Evolutionary conservation across 2,797 vertebrate species (phyloP).

Genomic region (Mormyrops attenuatus): DNA sequence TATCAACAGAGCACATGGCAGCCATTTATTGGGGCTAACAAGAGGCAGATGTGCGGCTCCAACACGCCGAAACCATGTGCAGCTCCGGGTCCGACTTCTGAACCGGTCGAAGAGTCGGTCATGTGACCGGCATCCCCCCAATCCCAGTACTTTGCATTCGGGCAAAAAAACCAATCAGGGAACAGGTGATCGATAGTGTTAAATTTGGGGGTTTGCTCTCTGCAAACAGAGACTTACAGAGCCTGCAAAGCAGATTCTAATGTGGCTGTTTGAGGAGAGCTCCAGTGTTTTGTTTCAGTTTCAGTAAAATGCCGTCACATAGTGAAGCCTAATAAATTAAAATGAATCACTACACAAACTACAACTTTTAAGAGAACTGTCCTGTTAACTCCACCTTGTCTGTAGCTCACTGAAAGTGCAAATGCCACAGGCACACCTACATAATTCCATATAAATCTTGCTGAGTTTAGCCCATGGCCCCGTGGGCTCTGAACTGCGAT

Average conservation of each 20-base stretch:
- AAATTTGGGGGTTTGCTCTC: not conserved
- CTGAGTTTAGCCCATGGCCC: not conserved
- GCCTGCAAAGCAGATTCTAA: not conserved
- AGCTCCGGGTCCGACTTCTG: slow-evolving; percentile 49
- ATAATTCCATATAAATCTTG: not conserved
- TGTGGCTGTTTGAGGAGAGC: not conserved
- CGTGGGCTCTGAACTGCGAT: not conserved
- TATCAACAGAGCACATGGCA: slow-evolving; percentile 79
- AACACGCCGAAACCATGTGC: slow-evolving; percentile 66
- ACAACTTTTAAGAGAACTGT: slow-evolving; percentile 31
- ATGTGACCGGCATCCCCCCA: slow-evolving; percentile 29
- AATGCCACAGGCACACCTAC: not conserved
- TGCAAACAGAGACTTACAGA: not conserved
- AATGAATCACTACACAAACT: slow-evolving; percentile 38
- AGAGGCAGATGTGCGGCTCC: slow-evolving; percentile 78
- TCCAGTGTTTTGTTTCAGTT: not conserved
- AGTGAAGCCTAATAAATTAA: slow-evolving; percentile 28
- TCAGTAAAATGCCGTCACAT: slow-evolving; percentile 22
- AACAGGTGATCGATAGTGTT: not conserved
- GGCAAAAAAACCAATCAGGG: not conserved
- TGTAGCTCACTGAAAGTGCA: not conserved
- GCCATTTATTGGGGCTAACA: slow-evolving; percentile 75
- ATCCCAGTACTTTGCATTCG: not conserved
- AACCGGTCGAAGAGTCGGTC: slow-evolving; percentile 58
- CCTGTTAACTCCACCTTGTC: slow-evolving; percentile 3